phyloP scores from a whole-genome alignment of 2,797 vertebrate species.

The Gila robusta region DNA sequence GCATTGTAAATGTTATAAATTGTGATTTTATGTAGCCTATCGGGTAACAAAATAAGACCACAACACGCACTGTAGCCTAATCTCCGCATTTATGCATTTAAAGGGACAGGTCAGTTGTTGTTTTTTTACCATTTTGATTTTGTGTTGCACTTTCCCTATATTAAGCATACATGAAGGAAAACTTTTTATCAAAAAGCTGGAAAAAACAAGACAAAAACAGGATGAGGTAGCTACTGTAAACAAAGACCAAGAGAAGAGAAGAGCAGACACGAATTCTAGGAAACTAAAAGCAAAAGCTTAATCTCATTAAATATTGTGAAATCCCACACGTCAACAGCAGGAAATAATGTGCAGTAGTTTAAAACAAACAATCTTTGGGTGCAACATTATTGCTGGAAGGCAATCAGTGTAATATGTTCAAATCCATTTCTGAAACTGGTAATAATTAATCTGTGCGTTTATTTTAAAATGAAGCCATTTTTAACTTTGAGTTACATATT shows the following conservation, averaged over 20 bases:
- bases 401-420: neutral
- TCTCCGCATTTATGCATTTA: neutral
- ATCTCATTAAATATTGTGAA: neutral
- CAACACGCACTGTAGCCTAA: neutral
- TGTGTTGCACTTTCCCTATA: neutral
- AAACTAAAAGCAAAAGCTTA: neutral
- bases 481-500: constrained; percentile 6
- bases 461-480: neutral
- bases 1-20: neutral
- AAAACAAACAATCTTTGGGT: neutral
- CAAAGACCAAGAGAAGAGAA: neutral
- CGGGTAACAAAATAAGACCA: neutral
- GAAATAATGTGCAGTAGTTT: neutral
- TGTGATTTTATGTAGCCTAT: neutral
- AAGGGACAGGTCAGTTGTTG: neutral
- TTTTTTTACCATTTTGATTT: neutral
- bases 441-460: constrained; percentile 11
- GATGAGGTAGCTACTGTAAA: neutral
- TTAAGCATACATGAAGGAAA: neutral
- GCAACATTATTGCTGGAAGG: neutral
- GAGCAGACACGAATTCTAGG: neutral
- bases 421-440: neutral
- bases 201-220: neutral
- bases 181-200: neutral
- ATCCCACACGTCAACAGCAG: neutral